Percentiles rank a stretch among this genome's conserved stretches.
Conservation (phyloP, 2,113 vertebrate species). For the Cettia cetti region DNA sequence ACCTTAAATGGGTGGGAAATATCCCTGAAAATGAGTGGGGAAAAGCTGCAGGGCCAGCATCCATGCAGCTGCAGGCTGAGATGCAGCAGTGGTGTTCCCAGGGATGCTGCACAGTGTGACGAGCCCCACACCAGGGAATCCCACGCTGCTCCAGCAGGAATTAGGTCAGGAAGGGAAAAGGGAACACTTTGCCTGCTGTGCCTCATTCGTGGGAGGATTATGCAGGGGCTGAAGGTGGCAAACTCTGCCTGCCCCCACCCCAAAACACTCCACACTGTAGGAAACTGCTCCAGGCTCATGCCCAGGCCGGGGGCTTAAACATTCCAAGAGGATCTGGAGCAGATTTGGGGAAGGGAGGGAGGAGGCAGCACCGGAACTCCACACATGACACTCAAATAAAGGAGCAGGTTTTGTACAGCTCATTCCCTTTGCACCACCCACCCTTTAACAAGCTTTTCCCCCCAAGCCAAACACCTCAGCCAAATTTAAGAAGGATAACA, state of each 20-base stretch:
- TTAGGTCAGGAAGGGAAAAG: neutral
- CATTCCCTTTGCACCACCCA: neutral
- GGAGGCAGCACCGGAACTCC: neutral
- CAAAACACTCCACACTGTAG: neutral
- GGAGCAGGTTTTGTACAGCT: neutral
- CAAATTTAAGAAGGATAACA: neutral
- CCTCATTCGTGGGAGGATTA: neutral
- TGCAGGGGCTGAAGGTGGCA: neutral
- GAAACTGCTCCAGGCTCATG: neutral
- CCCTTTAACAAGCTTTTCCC: neutral
- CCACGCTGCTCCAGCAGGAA: neutral
- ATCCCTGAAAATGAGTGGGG: accelerated
- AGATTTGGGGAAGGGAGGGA: neutral
- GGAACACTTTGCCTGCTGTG: neutral
- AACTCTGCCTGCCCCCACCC: neutral
- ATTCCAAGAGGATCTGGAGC: neutral
- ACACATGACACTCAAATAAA: neutral
- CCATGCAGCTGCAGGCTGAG: neutral
- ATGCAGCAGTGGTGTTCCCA: neutral
- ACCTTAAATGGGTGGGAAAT: neutral
- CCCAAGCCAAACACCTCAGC: neutral
- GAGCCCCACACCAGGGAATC: neutral
- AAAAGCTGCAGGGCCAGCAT: neutral
- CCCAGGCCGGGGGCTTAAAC: neutral
- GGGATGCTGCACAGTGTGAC: neutral